Percentiles rank a stretch among this genome's conserved stretches.
phyloP scores from a whole-genome alignment of 2,888 invertebrate species.

The Luperina nickerlii region DNA sequence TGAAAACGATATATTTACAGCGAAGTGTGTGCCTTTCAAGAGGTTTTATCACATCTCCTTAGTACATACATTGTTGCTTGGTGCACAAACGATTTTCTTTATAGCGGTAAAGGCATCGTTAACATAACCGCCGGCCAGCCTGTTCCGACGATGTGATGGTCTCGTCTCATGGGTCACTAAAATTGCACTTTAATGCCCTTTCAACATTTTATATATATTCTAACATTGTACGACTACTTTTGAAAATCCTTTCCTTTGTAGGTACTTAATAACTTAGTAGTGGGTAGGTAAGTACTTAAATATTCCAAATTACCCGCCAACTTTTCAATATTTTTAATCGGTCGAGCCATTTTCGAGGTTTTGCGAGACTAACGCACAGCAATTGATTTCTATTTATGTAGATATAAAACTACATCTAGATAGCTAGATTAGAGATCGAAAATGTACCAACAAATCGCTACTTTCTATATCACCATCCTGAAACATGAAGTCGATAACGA shows the following conservation, averaged over 20 bases:
- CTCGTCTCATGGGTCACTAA: constrained; percentile 16
- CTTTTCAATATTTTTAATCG: too few relatives aligned
- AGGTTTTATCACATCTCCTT: constrained; percentile 60
- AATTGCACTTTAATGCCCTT: constrained; percentile 18
- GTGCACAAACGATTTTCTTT: constrained; percentile 61
- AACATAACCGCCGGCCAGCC: constrained; percentile 32
- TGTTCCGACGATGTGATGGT: constrained; percentile 2
- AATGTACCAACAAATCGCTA: too few relatives aligned
- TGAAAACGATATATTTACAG: constrained; percentile 57
- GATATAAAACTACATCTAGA: too few relatives aligned
- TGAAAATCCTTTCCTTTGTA: not conserved
- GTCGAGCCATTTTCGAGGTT: too few relatives aligned
- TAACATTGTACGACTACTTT: not conserved
- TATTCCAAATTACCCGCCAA: too few relatives aligned
- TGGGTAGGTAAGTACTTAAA: too few relatives aligned
- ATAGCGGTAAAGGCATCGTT: constrained; percentile 61
- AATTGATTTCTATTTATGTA: too few relatives aligned
- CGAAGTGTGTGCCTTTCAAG: constrained; percentile 43
- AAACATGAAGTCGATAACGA: not conserved
- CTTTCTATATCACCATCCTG: not conserved
- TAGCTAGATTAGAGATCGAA: too few relatives aligned
- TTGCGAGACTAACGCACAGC: too few relatives aligned
- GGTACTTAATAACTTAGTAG: not conserved
- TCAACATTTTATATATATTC: constrained; percentile 13
- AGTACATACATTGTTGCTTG: constrained; percentile 62